phyloP scores from a whole-genome alignment of 2,797 vertebrate genomes.

The Gobio occitaniae region DNA sequence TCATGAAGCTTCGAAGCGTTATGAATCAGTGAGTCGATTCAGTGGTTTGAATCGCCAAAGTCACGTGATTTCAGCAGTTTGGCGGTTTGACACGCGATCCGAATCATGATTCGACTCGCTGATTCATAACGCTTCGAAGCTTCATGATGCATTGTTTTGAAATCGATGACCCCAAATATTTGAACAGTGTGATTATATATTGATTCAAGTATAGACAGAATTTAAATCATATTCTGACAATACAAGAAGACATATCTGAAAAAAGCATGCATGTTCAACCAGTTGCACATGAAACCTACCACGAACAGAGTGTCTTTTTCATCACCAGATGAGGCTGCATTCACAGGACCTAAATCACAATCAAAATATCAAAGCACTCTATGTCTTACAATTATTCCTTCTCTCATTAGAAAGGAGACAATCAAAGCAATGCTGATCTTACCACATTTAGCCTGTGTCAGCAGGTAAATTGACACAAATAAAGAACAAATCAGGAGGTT shows the following conservation, averaged over 20 bases:
- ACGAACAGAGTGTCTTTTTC: neutral
- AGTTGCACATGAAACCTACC: slow-evolving; percentile 8
- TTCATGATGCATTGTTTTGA: no score
- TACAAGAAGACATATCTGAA: neutral
- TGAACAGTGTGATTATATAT: neutral
- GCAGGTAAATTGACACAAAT: slow-evolving; percentile 4
- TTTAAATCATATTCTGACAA: neutral
- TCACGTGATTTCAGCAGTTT: no score
- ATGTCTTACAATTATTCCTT: neutral
- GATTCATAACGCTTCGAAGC: no score
- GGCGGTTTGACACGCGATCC: no score
- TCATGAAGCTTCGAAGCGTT: no score
- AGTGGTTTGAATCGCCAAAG: no score
- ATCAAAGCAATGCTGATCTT: neutral
- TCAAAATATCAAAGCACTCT: neutral
- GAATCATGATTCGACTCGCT: no score
- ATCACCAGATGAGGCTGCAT: neutral
- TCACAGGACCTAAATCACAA: slow-evolving; percentile 21
- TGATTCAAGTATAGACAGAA: neutral
- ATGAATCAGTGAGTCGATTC: no score
- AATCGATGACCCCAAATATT: neutral
- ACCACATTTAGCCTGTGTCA: slow-evolving; percentile 15
- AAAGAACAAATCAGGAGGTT: slow-evolving; percentile 16
- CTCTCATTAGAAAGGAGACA: neutral
- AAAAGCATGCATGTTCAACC: neutral